Conservation (phyloP, 64 coral and sea anemone genomes). For the Acropora yongei region DNA sequence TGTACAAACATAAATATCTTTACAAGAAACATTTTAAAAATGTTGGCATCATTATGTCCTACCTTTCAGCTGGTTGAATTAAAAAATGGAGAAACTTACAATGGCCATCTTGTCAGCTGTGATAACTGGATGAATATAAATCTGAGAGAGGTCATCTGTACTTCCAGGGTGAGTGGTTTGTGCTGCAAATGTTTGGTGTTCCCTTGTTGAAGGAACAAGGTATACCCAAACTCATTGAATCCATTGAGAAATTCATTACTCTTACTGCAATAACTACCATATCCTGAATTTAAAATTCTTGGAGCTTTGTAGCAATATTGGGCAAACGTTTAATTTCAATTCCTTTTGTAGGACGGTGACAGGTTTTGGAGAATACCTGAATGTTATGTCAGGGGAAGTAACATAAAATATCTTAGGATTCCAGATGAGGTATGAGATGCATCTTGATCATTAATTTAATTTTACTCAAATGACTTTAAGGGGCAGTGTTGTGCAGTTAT, state of each 20-base stretch:
- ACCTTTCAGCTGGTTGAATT: slow-evolving; percentile 86
- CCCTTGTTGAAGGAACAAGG: no score
- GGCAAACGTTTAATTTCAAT: background rate
- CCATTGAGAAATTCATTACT: no score
- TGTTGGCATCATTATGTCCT: background rate
- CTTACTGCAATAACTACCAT: background rate
- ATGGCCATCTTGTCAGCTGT: slow-evolving; percentile 99
- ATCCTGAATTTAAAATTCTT: background rate
- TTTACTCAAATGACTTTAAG: no score
- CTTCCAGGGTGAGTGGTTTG: slow-evolving; percentile 85
- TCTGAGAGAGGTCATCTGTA: slow-evolving; percentile 98
- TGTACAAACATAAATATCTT: no score
- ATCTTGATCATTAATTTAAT: background rate
- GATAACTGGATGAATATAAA: slow-evolving; percentile 99
- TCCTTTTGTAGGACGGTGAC: slow-evolving; percentile 83
- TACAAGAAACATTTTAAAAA: background rate
- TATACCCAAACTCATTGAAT: no score
- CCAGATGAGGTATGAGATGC: slow-evolving; percentile 89
- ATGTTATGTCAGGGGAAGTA: slow-evolving; percentile 98
- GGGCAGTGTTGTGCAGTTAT: no score
- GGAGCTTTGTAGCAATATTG: no score
- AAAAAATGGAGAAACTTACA: slow-evolving; percentile 99
- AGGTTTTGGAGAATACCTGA: slow-evolving; percentile 99
- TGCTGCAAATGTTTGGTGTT: no score
- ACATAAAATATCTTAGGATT: slow-evolving; percentile 99